Percentiles rank a stretch among this genome's conserved stretches.
Conservation (phyloP, 2,113 vertebrate genomes). For the Paratilapia polleni region DNA sequence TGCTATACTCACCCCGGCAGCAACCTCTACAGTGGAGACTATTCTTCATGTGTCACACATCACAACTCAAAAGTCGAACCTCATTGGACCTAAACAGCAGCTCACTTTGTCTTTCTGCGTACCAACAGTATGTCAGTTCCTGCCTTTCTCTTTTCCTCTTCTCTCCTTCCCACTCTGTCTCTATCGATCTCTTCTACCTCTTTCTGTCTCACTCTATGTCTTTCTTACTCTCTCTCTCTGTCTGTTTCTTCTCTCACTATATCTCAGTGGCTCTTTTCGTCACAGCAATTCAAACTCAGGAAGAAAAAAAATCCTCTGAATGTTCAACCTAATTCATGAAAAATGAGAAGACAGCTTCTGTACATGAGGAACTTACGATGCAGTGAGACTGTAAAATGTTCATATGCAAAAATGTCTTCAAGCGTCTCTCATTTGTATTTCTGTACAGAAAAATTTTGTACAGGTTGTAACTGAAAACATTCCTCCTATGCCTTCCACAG, state of each 20-base stretch:
- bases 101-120: constrained; percentile 70
- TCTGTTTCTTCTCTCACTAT: constrained; percentile 41
- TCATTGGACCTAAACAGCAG: constrained; percentile 88
- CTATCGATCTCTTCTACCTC: constrained; percentile 61
- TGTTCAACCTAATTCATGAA: constrained; percentile 96
- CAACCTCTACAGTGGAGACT: constrained; percentile 82
- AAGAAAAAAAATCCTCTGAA: constrained; percentile 91
- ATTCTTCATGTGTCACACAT: constrained; percentile 82
- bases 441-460: constrained; percentile 90
- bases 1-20: constrained; percentile 77
- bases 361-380: constrained; percentile 87
- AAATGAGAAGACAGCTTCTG: constrained; percentile 90
- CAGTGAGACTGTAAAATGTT: constrained; percentile 92
- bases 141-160: constrained; percentile 63
- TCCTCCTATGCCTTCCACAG: constrained; percentile 92
- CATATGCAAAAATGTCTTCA: constrained; percentile 93
- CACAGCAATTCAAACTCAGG: constrained; percentile 99
- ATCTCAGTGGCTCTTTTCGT: constrained; percentile 87
- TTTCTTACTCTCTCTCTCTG: constrained; percentile 66
- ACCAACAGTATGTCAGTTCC: constrained; percentile 69
- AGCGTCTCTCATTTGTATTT: constrained; percentile 90
- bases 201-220: constrained; percentile 74
- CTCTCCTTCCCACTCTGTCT: constrained; percentile 44
- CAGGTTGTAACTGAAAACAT: constrained; percentile 89
- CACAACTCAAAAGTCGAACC: constrained; percentile 81